A percentile compares a stretch with the other conserved stretches of the same genome.
phyloP scores from a whole-genome alignment of 1,140 invertebrate species.

The Battus philenor region DNA sequence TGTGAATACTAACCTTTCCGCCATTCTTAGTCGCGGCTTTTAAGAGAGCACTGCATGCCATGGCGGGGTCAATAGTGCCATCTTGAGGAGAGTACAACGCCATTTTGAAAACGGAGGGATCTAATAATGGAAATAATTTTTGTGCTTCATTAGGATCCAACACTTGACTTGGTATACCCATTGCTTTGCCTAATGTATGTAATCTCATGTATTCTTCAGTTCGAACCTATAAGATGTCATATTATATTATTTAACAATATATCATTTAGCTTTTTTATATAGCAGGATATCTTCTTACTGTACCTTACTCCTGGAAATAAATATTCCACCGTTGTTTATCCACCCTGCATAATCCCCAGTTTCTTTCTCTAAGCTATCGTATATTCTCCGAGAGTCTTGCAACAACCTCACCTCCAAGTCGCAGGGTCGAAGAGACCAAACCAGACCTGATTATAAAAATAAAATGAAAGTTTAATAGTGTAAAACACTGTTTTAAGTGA shows the following conservation, averaged over 20 bases:
- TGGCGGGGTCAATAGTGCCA: slow-evolving; percentile 88
- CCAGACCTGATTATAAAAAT: slow-evolving; percentile 76
- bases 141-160: slow-evolving; percentile 83
- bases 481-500: too few species aligned
- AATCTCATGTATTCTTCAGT: slow-evolving; percentile 90
- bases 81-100: slow-evolving; percentile 88
- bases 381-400: slow-evolving; percentile 80
- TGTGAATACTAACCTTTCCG: slow-evolving; percentile 77
- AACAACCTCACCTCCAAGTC: slow-evolving; percentile 90
- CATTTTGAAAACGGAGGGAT: slow-evolving; percentile 83
- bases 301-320: slow-evolving; percentile 86
- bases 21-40: slow-evolving; percentile 82
- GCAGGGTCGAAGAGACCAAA: slow-evolving; percentile 88
- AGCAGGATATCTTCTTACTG: slow-evolving; percentile 6
- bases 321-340: slow-evolving; percentile 92
- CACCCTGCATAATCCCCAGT: slow-evolving; percentile 89
- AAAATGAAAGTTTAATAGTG: too few species aligned
- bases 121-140: slow-evolving; percentile 87
- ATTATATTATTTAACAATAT: too few species aligned
- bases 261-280: too few species aligned
- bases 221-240: slow-evolving; percentile 76
- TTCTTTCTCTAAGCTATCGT: slow-evolving; percentile 84
- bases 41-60: slow-evolving; percentile 85
- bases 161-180: slow-evolving; percentile 85
- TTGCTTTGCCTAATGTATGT: slow-evolving; percentile 85